These are phyloP conservation scores for Pantherophis guttatus DNA, from an alignment of 2,113 vertebrate genomes.

Conservation along the genomic window DNA sequence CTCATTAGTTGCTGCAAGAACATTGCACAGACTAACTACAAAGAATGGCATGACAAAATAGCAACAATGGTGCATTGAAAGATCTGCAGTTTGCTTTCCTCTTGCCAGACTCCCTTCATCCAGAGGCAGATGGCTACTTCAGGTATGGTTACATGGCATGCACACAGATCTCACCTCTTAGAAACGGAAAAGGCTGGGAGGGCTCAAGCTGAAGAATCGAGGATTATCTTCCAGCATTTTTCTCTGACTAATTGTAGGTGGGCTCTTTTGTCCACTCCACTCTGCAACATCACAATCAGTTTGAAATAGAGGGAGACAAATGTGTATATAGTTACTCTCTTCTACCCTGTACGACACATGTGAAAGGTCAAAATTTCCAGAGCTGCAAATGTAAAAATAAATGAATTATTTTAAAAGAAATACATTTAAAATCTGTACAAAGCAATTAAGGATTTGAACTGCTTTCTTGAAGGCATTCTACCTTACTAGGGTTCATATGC, in stretches of 20 bases:
- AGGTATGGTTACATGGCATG: background rate
- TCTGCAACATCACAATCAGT: background rate
- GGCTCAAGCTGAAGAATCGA: background rate
- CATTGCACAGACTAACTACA: background rate
- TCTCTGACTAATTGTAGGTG: background rate
- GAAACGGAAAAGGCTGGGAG: background rate
- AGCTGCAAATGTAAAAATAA: background rate
- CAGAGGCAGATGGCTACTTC: background rate
- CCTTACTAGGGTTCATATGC: conserved; percentile 1
- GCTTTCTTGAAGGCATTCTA: conserved; percentile 1
- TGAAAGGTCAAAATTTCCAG: background rate
- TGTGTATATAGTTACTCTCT: background rate
- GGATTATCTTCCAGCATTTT: background rate
- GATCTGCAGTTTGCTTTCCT: background rate
- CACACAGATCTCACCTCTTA: background rate
- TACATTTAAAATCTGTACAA: background rate
- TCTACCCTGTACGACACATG: background rate
- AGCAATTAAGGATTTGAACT: background rate
- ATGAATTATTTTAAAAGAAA: background rate
- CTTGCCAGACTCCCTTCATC: background rate
- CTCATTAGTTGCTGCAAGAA: background rate
- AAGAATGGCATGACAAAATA: background rate
- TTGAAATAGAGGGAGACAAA: background rate
- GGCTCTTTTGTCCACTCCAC: background rate
- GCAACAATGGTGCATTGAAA: background rate